These are phyloP conservation scores for Rhodinocichla rosea DNA, from an alignment of 2,113 vertebrate species.

Conservation along the genomic window DNA sequence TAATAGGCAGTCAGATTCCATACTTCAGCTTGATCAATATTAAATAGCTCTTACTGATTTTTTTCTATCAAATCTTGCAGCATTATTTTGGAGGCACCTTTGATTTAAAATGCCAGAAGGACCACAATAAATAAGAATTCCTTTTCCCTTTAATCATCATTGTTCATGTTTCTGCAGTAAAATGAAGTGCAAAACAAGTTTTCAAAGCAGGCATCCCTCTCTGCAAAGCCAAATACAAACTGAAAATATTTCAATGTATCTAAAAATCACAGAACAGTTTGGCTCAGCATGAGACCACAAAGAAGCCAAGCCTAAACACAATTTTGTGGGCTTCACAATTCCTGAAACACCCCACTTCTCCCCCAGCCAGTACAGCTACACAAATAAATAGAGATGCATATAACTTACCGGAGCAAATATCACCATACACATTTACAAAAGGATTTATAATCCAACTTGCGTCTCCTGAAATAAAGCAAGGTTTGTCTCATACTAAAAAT, in stretches of 20 bases:
- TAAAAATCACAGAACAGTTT: background rate
- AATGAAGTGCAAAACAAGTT: constrained; percentile 71
- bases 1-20: background rate
- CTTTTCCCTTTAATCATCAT: background rate
- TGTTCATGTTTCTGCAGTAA: constrained; percentile 34
- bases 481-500: constrained; percentile 83
- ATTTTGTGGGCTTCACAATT: constrained; percentile 17
- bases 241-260: background rate
- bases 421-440: constrained; percentile 96
- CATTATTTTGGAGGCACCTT: constrained; percentile 5
- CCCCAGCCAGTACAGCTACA: background rate
- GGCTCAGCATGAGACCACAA: constrained; percentile 23
- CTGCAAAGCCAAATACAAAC: constrained; percentile 32
- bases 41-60: background rate
- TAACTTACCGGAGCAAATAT: constrained; percentile 93
- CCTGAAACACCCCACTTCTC: background rate
- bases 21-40: background rate
- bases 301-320: constrained; percentile 46
- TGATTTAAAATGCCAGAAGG: background rate
- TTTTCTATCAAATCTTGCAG: background rate
- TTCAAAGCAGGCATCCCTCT: constrained; percentile 50
- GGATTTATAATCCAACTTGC: constrained; percentile 81
- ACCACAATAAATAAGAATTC: background rate
- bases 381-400: constrained; percentile 26
- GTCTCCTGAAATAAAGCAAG: constrained; percentile 76